These are phyloP conservation scores for Chaetodon trifasciatus DNA, from an alignment of 2,797 vertebrate genomes.

Conservation along the genomic window DNA sequence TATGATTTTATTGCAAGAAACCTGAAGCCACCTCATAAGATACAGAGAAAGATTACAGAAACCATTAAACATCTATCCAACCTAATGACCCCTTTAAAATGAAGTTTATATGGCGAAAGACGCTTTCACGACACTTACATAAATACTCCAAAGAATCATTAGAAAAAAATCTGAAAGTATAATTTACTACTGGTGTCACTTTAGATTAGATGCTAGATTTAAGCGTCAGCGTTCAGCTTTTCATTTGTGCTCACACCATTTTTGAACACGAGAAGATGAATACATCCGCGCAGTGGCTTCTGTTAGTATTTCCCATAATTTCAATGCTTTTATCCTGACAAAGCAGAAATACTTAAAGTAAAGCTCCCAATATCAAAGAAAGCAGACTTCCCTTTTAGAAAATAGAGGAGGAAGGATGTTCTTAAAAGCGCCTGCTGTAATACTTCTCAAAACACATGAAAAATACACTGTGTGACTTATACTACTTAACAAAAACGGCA, in stretches of 20 bases:
- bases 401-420: not conserved
- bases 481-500: not conserved
- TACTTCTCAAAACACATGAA: not conserved
- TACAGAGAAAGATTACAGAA: constrained; percentile 34
- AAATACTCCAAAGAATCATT: constrained; percentile 28
- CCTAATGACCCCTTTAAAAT: constrained; percentile 32
- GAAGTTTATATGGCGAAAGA: constrained; percentile 28
- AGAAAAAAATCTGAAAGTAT: not conserved
- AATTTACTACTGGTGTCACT: not conserved
- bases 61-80: constrained; percentile 30
- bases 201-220: not conserved
- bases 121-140: constrained; percentile 7
- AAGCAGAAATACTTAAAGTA: not conserved
- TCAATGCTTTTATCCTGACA: not conserved
- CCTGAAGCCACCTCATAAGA: constrained; percentile 52
- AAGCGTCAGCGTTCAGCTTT: not conserved
- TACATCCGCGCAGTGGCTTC: not conserved
- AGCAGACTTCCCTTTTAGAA: not conserved
- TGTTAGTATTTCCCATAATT: not conserved
- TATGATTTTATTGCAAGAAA: constrained; percentile 52
- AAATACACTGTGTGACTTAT: not conserved
- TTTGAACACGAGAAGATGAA: not conserved
- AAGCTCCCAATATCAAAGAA: not conserved
- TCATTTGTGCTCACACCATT: not conserved
- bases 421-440: not conserved